Base-by-base conservation (phyloP, 2,888 invertebrate species). In the Agrotis exclamationis region DNA sequence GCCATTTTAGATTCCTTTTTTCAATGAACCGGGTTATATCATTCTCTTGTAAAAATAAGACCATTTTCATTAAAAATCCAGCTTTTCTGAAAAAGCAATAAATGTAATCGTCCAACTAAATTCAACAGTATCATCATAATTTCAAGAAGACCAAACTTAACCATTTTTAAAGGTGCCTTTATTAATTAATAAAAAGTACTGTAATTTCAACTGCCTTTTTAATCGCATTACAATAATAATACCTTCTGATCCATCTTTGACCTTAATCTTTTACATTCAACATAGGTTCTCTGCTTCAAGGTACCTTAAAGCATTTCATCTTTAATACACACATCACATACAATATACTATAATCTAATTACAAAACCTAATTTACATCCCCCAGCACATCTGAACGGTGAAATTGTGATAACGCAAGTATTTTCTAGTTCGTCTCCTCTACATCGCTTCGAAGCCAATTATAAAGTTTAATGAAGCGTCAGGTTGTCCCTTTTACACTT, bases 381-480 rank as follows among this genome's bases (percentile, higher is more conserved):
- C 60, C 64, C 72, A 24, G 39, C 79, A 77, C 77, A 79, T 73
- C 63, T 67, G 78, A 39, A 78, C 62, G 33, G 45, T 66, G 57
- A 84, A 85, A 86, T 79, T 79, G 79, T 82, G 80, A 75, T 72
- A 77, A 76, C 74, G 73, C 72, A 83, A 89, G 85, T 88, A 88
- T 88, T 89, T 88, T 87, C 88, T 83, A 87, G 85, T 79, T 80
- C 75, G 80, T 80, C 76, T 82, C 76, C 80, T 79, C 71, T 54
- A 75, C 75, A 72, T 78, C 75, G 81, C 84, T 80, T 66, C 79
- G 79, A 79, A 87, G 86, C 88, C 90, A 91, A 91, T 91, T 91
- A 90, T 85, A 88, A 90, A 91, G 89, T 91, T 90, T 87, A 90
- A 91, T 90, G 87, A 88, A 85, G 82, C 85, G 76, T 82, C 86